Conservation (phyloP, 1,140 invertebrate species). For the Coptotermes formosanus region DNA sequence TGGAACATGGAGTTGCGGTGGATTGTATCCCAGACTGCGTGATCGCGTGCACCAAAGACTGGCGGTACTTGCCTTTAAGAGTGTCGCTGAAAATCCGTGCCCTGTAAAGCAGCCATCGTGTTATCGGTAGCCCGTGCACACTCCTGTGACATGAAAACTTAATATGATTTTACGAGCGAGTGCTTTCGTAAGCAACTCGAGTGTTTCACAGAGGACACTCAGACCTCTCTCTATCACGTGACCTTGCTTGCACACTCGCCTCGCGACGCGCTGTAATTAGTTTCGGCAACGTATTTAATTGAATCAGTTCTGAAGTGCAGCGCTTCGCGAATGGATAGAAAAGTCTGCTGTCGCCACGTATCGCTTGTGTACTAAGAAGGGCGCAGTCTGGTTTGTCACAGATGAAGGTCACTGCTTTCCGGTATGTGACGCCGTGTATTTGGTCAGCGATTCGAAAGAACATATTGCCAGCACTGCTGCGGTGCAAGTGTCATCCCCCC, state of each 20-base stretch:
- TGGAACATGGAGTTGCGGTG: no score
- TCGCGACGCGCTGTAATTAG: not conserved
- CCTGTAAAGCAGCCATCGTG: not conserved
- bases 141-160: not conserved
- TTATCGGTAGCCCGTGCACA: not conserved
- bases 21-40: no score
- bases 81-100: not conserved
- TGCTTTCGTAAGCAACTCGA: not conserved
- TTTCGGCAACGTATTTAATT: not conserved
- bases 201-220: not conserved
- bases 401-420: no score
- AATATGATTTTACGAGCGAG: slow-evolving; percentile 13
- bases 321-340: not conserved
- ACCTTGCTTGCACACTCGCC: not conserved
- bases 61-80: not conserved
- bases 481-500: no score
- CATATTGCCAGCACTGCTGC: no score
- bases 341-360: not conserved
- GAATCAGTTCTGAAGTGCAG: not conserved
- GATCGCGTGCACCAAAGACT: not conserved
- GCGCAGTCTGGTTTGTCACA: no score
- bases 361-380: no score
- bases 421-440: no score
- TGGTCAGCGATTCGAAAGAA: no score
- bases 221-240: not conserved